Evolutionary conservation across 2,888 invertebrate species (phyloP), one percentile per base, ranked within the genome.

Genomic region (Pegoplata infirma): DNA sequence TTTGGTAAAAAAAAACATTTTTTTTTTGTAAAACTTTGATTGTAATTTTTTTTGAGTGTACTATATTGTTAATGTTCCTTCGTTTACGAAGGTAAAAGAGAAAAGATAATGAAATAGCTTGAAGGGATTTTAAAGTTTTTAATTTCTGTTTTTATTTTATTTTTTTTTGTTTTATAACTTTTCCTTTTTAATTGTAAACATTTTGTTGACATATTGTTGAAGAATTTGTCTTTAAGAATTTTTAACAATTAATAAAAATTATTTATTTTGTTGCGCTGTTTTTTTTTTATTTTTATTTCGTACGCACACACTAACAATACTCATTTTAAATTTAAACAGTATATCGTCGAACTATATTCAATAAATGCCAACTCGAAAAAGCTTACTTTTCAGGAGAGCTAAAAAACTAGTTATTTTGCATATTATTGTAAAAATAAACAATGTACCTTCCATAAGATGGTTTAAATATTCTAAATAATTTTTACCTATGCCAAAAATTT

Each of bases 81-180:
- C 36, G n/a, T n/a, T 23, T 28, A 67, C 63, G 74, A 80, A 74
- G 79, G 79, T 66, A 56, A 56, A n/a, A 12, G n/a, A 21, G 16
- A 67, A 79, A 79, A 67, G 76, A 76, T 81, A 81, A 80, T 81
- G 78, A 81, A 81, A 82, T 80, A 59, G 67, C 69, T 66, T 78
- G 72, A 73, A 80, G 83, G 82, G 79, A 81, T 73, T 82, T 74
- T 55, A 75, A 81, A 36, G 55, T 67, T 76, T n/a, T n/a, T 59
- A 21, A 51, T 53, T 56, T 53, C n/a, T n/a, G n/a, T n/a, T 61
- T 16, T 47, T 58, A 61, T 19, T 16, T 12, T 59, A 63, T 69
- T 73, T 51, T 28, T 55, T 75, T 14, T 71, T 63, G 40, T 63
- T 47, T 49, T 40, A 40, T 21, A 16, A 17, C 16, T 66, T 66